These are phyloP conservation scores for Alexandromys fortis DNA, from an alignment of 2,113 vertebrate species.

Conservation along the genomic window DNA sequence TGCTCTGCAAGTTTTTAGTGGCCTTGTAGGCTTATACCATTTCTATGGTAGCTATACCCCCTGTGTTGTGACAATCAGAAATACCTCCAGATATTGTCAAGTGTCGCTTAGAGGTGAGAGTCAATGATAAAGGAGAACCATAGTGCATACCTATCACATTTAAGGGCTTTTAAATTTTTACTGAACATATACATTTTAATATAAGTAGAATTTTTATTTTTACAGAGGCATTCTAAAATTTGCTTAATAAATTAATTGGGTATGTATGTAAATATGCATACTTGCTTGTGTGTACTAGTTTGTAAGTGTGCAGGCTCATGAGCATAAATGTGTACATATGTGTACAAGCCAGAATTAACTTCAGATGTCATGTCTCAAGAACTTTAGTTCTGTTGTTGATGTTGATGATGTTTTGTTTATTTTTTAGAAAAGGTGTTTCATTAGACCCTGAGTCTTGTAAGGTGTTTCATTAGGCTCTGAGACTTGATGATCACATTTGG, in stretches of 20 bases:
- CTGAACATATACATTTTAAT: neutral
- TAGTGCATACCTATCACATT: neutral
- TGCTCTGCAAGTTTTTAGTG: neutral
- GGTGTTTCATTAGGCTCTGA: neutral
- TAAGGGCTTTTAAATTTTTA: neutral
- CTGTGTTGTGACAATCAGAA: neutral
- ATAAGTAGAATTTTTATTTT: neutral
- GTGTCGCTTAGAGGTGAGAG: neutral
- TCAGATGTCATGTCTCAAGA: neutral
- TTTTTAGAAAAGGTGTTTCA: neutral
- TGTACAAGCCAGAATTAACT: neutral
- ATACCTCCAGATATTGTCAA: neutral
- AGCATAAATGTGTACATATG: no score
- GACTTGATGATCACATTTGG: no score
- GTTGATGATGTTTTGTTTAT: neutral
- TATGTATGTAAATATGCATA: neutral
- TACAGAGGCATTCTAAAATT: neutral
- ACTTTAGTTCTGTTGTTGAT: neutral
- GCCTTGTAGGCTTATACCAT: neutral
- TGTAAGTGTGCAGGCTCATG: neutral
- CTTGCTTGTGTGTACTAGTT: neutral
- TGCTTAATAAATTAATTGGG: neutral
- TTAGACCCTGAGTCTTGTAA: neutral
- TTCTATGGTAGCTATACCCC: neutral
- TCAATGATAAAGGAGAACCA: neutral